These are phyloP conservation scores for Strigamia transsilvanica DNA, from an alignment of 2,888 invertebrate species.

Conservation along the genomic window DNA sequence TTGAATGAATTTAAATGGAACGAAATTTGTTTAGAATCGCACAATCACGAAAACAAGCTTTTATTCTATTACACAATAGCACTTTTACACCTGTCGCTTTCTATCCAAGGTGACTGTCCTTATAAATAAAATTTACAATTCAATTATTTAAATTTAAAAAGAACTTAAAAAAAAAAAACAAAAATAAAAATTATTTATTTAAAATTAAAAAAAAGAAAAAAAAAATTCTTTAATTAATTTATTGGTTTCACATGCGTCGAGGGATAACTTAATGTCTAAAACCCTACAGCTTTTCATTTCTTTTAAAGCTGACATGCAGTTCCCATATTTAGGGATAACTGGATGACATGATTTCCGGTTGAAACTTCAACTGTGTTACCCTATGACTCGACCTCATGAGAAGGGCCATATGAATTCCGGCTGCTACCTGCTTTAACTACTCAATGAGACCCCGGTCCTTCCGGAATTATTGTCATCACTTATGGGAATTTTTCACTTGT, in stretches of 20 bases:
- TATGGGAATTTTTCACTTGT: constrained; percentile 1
- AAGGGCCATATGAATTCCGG: constrained; percentile 43
- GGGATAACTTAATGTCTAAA: no score
- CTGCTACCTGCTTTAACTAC: constrained; percentile 33
- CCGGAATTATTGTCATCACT: constrained; percentile 27
- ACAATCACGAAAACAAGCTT: not conserved
- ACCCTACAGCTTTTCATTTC: no score
- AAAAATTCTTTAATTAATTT: not conserved
- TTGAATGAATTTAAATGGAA: constrained; percentile 40
- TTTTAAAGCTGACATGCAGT: not conserved
- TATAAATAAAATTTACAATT: not conserved
- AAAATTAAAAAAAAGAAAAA: not conserved
- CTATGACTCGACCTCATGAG: constrained; percentile 47
- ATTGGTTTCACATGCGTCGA: not conserved
- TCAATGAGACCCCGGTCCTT: constrained; percentile 16
- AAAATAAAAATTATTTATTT: not conserved
- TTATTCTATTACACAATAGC: constrained; percentile 9
- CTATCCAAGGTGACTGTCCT: constrained; percentile 6
- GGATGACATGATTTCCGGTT: constrained; percentile 21
- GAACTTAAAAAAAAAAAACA: not conserved
- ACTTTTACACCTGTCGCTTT: constrained; percentile 14
- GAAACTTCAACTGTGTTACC: constrained; percentile 5
- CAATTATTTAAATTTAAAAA: not conserved
- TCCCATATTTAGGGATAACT: constrained; percentile 18
- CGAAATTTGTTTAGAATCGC: constrained; percentile 23